These are phyloP conservation scores for Drosophila atripex DNA, from an alignment of 2,888 invertebrate genomes.

Conservation along the genomic window DNA sequence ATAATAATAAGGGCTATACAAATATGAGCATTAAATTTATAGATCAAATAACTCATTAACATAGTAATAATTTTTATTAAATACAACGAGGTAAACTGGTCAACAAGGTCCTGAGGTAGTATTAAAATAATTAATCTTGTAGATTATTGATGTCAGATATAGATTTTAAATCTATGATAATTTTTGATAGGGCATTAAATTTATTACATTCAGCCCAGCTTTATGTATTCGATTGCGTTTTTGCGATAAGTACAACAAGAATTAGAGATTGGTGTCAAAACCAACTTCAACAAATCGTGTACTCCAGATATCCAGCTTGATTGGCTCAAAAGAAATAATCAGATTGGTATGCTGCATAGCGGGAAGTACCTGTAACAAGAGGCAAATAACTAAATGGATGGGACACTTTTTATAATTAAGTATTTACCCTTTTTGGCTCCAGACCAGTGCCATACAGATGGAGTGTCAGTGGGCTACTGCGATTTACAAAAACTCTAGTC, in stretches of 20 bases:
- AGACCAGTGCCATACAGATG: constrained; percentile 24
- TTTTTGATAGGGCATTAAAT: not conserved
- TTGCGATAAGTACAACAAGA: not conserved
- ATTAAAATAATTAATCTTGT: not conserved
- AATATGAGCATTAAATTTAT: no score
- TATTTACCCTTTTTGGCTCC: not conserved
- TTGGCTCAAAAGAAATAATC: constrained; percentile 27
- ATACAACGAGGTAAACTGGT: not conserved
- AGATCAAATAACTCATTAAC: no score
- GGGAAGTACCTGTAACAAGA: constrained; percentile 14
- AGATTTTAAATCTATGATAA: not conserved
- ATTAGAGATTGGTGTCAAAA: constrained; percentile 9
- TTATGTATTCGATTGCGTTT: not conserved
- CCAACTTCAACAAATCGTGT: constrained; percentile 44
- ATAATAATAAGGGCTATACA: no score
- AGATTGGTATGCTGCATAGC: constrained; percentile 40
- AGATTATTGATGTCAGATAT: no score
- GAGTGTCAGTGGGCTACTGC: constrained; percentile 26
- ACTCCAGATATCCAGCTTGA: constrained; percentile 33
- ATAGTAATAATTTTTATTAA: not conserved
- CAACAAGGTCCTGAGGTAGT: not conserved
- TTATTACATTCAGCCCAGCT: not conserved
- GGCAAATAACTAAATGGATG: not conserved
- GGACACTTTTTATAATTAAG: not conserved
- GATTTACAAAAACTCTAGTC: not conserved